phyloP scores from a whole-genome alignment of 2,113 vertebrate genomes.

The Cygnus atratus region DNA sequence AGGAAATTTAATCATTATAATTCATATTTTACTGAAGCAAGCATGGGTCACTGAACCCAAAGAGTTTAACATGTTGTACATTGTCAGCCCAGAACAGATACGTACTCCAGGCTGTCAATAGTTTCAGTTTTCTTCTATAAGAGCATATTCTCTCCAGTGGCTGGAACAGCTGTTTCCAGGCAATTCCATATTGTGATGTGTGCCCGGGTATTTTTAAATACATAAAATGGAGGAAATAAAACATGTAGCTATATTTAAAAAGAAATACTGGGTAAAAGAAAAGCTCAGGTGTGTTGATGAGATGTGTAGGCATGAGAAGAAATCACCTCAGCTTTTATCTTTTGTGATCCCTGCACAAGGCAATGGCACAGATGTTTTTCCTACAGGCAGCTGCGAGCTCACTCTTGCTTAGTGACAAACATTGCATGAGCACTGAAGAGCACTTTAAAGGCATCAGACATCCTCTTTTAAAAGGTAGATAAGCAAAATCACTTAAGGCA shows the following conservation, averaged over 20 bases:
- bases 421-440: rapidly evolving
- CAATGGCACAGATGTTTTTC: not conserved
- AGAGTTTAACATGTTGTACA: not conserved
- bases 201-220: not conserved
- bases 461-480: not conserved
- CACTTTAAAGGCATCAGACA: not conserved
- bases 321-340: not conserved
- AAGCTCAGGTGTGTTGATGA: not conserved
- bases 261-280: not conserved
- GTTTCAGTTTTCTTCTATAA: not conserved
- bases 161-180: not conserved
- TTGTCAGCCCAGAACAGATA: not conserved
- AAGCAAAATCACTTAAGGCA: not conserved
- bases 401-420: not conserved
- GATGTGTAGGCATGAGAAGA: not conserved
- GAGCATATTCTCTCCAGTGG: not conserved
- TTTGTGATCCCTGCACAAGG: not conserved
- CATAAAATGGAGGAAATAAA: not conserved
- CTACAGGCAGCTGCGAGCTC: not conserved
- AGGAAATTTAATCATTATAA: not conserved
- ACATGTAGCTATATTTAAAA: not conserved
- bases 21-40: not conserved
- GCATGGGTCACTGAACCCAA: not conserved
- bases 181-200: not conserved
- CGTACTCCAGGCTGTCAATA: not conserved